Evolutionary conservation across 1,140 invertebrate genomes (phyloP).

Genomic region (Amyelois transitella): DNA sequence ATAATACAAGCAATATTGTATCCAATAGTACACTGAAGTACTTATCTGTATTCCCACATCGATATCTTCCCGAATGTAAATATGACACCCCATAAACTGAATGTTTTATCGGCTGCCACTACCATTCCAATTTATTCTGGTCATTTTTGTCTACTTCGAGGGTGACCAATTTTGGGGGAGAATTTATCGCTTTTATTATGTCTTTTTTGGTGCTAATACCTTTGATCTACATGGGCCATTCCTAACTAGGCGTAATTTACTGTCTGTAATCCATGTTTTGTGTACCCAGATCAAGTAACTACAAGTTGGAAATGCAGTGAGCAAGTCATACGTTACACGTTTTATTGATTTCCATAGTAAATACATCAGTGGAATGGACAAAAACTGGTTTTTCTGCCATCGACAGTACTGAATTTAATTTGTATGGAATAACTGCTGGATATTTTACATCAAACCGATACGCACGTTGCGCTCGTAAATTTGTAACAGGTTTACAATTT

Average conservation of each 20-base stretch:
- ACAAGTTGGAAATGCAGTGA: background rate
- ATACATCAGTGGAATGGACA: background rate
- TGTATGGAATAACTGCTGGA: background rate
- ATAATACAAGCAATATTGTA: constrained; percentile 43
- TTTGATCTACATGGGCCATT: constrained; percentile 19
- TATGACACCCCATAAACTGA: constrained; percentile 73
- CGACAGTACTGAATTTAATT: background rate
- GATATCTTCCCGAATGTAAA: constrained; percentile 66
- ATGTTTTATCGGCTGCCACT: constrained; percentile 68
- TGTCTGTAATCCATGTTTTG: background rate
- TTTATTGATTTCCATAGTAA: too few relatives aligned
- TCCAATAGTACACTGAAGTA: constrained; percentile 32
- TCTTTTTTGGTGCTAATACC: constrained; percentile 42
- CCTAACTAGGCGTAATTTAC: constrained; percentile 3
- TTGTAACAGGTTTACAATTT: constrained; percentile 39
- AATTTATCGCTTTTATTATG: constrained; percentile 62
- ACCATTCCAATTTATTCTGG: constrained; percentile 71
- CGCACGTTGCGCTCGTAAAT: constrained; percentile 42
- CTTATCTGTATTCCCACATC: constrained; percentile 57
- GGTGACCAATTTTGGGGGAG: constrained; percentile 66
- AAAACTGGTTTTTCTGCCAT: too few relatives aligned
- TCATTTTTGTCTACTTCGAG: constrained; percentile 70
- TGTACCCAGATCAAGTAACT: constrained; percentile 8
- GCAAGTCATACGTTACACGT: too few relatives aligned
- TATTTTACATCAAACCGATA: constrained; percentile 18